A percentile compares a stretch with the other conserved stretches of the same genome.
Evolutionary conservation across 64 coral and sea anemone species (phyloP).

Genomic region (Actinia tenebrosa): DNA sequence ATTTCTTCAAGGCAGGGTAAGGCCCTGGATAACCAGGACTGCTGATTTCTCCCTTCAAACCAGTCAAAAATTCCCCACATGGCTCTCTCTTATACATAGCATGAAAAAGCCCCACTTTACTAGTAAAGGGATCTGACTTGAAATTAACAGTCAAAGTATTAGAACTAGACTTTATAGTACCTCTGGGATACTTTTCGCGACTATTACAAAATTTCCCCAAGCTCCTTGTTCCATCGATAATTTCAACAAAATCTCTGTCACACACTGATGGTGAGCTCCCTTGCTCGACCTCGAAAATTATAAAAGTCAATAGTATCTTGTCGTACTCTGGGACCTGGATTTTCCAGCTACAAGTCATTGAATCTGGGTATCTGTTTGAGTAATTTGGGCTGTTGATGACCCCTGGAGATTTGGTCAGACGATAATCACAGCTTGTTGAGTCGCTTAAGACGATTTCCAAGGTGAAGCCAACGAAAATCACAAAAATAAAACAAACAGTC

Average conservation of each 20-base stretch:
- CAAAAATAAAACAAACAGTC: not conserved
- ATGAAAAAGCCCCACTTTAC: conserved; percentile 24
- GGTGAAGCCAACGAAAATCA: not conserved
- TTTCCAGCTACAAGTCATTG: conserved; percentile 27
- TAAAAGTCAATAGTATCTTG: conserved; percentile 39
- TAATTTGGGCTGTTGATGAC: conserved; percentile 47
- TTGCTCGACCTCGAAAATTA: conserved; percentile 6
- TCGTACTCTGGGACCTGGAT: conserved; percentile 28
- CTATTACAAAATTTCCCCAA: conserved; percentile 47
- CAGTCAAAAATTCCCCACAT: conserved; percentile 55
- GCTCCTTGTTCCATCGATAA: conserved; percentile 9
- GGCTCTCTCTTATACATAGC: conserved; percentile 57
- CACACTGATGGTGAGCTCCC: conserved; percentile 8
- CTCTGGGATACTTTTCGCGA: conserved; percentile 6
- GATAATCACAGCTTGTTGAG: conserved; percentile 17
- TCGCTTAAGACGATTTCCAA: conserved; percentile 7
- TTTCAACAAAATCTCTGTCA: conserved; percentile 36
- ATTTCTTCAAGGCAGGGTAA: conserved; percentile 62
- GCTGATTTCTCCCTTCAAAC: not conserved
- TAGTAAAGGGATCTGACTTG: conserved; percentile 9
- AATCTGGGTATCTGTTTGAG: conserved; percentile 5
- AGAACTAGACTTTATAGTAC: conserved; percentile 27
- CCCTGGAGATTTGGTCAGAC: conserved; percentile 24
- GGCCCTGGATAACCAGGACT: conserved; percentile 58
- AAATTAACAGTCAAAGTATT: conserved; percentile 27